A percentile compares a stretch with the other conserved stretches of the same genome.
These are phyloP conservation scores for Myripristis murdjan DNA, from an alignment of 2,797 vertebrate species.

Conservation along the genomic window DNA sequence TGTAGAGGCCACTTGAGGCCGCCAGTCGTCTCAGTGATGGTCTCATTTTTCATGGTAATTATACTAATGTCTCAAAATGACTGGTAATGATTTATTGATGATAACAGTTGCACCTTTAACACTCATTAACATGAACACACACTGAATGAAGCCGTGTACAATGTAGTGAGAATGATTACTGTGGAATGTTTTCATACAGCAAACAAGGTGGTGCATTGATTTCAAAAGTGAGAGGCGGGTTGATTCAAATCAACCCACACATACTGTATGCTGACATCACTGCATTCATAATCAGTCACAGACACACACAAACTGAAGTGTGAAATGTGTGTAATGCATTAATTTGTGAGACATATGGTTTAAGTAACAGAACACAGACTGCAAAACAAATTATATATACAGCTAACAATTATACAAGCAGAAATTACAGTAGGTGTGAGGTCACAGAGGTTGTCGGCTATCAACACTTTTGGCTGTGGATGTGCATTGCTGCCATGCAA, in stretches of 20 bases:
- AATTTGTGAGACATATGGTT: no score
- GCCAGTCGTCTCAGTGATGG: not conserved
- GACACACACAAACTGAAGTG: not conserved
- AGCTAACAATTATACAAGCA: no score
- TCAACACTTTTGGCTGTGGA: not conserved
- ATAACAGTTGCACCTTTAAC: constrained; percentile 4
- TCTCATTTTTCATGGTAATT: constrained; percentile 21
- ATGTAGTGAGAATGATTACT: constrained; percentile 27
- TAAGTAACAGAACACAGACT: no score
- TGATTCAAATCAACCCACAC: not conserved
- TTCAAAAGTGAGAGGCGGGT: constrained; percentile 6
- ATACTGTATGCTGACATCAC: not conserved
- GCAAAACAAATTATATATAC: no score
- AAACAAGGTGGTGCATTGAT: constrained; percentile 20
- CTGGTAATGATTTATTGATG: constrained; percentile 18
- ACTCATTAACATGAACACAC: not conserved
- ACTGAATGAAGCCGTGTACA: not conserved
- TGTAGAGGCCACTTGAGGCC: not conserved
- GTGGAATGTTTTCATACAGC: constrained; percentile 34
- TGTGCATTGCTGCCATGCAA: not conserved
- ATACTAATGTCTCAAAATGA: constrained; percentile 22
- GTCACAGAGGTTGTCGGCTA: no score
- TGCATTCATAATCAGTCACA: not conserved
- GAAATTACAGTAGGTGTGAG: no score
- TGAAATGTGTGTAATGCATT: not conserved